Percentiles rank a stretch among this genome's conserved stretches.
Evolutionary conservation across 1,140 invertebrate species (phyloP).

Genomic region (Asobara japonica): DNA sequence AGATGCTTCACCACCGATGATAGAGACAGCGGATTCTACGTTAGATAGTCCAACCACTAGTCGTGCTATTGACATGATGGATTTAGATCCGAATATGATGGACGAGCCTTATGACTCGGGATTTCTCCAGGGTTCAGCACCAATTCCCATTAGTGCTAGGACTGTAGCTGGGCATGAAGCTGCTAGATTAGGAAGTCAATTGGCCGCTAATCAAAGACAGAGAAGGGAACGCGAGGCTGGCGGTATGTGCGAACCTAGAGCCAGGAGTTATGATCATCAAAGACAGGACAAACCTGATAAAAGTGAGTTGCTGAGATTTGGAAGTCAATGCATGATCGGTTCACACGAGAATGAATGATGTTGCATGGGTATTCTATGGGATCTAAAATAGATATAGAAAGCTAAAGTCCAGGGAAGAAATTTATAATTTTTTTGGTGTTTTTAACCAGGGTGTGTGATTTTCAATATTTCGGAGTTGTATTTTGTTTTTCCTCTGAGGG

Average conservation of each 20-base stretch:
- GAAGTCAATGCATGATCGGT: background rate
- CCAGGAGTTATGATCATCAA: constrained; percentile 74
- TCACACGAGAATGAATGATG: background rate
- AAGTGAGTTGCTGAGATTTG: constrained; percentile 68
- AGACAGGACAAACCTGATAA: constrained; percentile 66
- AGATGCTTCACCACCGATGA: constrained; percentile 51
- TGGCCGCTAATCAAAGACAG: constrained; percentile 71
- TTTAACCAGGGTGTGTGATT: too few relatives aligned
- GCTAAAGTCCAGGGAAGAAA: background rate
- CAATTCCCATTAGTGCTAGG: constrained; percentile 70
- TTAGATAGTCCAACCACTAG: constrained; percentile 62
- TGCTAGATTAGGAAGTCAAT: constrained; percentile 76
- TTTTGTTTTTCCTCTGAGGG: too few relatives aligned
- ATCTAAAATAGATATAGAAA: too few relatives aligned
- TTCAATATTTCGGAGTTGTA: too few relatives aligned
- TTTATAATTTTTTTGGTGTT: too few relatives aligned
- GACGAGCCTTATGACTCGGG: constrained; percentile 65
- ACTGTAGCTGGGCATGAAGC: constrained; percentile 83
- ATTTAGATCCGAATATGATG: constrained; percentile 63
- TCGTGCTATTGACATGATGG: constrained; percentile 64
- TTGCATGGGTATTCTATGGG: background rate
- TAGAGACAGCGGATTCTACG: constrained; percentile 56
- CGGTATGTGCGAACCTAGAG: constrained; percentile 66
- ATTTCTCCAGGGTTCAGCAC: constrained; percentile 62
- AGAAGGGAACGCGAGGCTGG: constrained; percentile 61